Evolutionary conservation across 2,113 vertebrate species (phyloP).

Genomic region (Amblyopsis rosae): DNA sequence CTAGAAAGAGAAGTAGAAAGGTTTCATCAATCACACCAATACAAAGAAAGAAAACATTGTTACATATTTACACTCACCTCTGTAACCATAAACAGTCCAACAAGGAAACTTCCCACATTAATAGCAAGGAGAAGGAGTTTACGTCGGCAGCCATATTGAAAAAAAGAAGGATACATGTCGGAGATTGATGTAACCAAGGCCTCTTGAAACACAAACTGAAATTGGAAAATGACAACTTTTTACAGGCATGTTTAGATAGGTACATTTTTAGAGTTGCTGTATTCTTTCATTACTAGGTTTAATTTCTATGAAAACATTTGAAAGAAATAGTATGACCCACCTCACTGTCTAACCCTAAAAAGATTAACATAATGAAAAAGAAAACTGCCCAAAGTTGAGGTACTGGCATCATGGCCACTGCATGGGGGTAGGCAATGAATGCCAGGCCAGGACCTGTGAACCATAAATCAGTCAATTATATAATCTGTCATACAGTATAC

Average conservation of each 20-base stretch:
- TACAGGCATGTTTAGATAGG: not conserved
- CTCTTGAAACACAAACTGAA: conserved; percentile 77
- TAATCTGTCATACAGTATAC: not conserved
- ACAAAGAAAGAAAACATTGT: not conserved
- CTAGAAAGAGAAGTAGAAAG: conserved; percentile 61
- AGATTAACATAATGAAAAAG: conserved; percentile 81
- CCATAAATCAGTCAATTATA: not conserved
- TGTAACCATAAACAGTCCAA: conserved; percentile 77
- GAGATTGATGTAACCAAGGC: conserved; percentile 73
- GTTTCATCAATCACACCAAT: not conserved
- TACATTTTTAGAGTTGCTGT: not conserved
- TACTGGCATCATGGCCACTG: conserved; percentile 77
- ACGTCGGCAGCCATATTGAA: conserved; percentile 60
- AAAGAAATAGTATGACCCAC: conserved; percentile 35
- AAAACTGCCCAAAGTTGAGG: conserved; percentile 80
- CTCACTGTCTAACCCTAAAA: conserved; percentile 79
- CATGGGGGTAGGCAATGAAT: conserved; percentile 79
- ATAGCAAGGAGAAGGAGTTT: conserved; percentile 76
- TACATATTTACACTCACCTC: conserved; percentile 59
- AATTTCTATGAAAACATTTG: not conserved
- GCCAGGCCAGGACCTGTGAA: conserved; percentile 77
- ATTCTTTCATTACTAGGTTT: not conserved
- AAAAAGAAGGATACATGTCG: conserved; percentile 75
- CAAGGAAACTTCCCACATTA: conserved; percentile 63
- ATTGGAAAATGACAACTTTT: conserved; percentile 13